Conservation (phyloP, 1,140 invertebrate genomes). For the Sycobia sp. region DNA sequence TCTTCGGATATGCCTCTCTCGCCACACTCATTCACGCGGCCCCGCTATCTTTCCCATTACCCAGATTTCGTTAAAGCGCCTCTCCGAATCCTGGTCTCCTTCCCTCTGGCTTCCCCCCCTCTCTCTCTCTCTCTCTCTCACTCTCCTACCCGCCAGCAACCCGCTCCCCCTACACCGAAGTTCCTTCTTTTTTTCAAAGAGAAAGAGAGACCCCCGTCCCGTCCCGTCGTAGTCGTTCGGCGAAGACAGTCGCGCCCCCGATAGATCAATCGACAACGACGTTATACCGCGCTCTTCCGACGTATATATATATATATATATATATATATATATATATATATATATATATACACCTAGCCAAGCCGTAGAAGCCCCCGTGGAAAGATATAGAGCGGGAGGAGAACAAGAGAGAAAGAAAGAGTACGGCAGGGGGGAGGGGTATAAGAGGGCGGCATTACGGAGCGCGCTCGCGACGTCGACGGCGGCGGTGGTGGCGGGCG, state of each 20-base stretch:
- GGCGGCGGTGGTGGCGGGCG: no score
- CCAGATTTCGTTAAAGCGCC: conserved; percentile 54
- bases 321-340: no score
- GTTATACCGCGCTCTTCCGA: conserved; percentile 20
- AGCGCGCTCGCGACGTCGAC: conserved; percentile 34
- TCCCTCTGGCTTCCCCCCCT: background rate
- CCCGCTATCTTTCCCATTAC: conserved; percentile 53
- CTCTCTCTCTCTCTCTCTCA: background rate
- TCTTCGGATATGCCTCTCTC: background rate
- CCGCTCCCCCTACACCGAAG: no score
- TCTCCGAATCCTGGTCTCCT: conserved; percentile 44
- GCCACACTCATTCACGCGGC: conserved; percentile 42
- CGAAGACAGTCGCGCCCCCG: conserved; percentile 34
- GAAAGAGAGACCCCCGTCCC: no score
- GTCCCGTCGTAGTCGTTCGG: background rate
- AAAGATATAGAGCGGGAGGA: conserved; percentile 2
- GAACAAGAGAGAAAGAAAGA: background rate
- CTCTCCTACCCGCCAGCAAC: no score
- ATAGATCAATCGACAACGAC: conserved; percentile 58
- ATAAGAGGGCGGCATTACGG: conserved; percentile 27
- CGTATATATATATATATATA: background rate
- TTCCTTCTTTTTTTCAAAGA: no score
- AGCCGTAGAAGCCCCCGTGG: no score
- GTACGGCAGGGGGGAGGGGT: conserved; percentile 14
- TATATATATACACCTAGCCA: no score